These are phyloP conservation scores for Bombus turneri DNA, from an alignment of 1,140 invertebrate genomes.

Conservation along the genomic window DNA sequence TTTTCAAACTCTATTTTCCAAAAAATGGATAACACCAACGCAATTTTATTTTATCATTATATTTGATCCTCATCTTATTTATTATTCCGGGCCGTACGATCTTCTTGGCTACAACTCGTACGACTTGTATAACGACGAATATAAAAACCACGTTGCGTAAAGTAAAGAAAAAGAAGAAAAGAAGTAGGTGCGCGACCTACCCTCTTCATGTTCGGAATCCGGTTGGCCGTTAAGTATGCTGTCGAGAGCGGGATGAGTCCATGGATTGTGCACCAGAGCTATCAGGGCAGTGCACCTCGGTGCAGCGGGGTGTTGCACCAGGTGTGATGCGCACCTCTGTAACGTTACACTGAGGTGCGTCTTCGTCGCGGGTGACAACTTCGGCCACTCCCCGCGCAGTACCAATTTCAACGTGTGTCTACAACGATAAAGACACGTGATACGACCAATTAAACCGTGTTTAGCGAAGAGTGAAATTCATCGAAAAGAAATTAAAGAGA, in stretches of 20 bases:
- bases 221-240: constrained; percentile 81
- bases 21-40: too few relatives aligned
- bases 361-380: constrained; percentile 81
- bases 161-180: background rate
- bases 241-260: constrained; percentile 80
- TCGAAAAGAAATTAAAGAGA: too few relatives aligned
- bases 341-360: constrained; percentile 83
- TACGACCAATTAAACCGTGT: too few relatives aligned
- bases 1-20: too few relatives aligned
- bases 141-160: background rate
- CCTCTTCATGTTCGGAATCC: constrained; percentile 80
- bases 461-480: too few relatives aligned
- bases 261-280: constrained; percentile 82
- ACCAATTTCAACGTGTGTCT: constrained; percentile 83
- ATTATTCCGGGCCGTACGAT: too few relatives aligned
- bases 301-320: constrained; percentile 79
- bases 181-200: constrained; percentile 37
- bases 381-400: constrained; percentile 84
- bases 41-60: too few relatives aligned
- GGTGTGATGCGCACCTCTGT: constrained; percentile 79
- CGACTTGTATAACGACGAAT: background rate
- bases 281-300: constrained; percentile 80
- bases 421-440: constrained; percentile 27
- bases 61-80: too few relatives aligned
- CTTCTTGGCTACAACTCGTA: too few relatives aligned